A percentile compares a stretch with the other conserved stretches of the same genome.
Conservation (phyloP, 2,888 invertebrate genomes). For the Scaptodrosophila latifasciaeformis region DNA sequence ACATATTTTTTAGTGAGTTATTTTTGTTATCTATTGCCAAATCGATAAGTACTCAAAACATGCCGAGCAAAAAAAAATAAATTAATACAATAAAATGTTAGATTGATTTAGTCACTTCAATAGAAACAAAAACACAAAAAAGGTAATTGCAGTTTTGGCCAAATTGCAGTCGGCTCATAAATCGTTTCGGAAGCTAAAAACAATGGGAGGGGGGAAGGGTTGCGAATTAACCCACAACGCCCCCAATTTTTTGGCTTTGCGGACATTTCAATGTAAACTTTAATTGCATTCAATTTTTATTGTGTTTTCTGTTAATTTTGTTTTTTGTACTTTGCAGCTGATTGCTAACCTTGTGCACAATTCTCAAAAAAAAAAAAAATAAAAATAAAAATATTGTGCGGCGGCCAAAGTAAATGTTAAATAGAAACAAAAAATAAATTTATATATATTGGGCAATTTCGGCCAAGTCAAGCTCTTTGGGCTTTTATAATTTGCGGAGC, state of each 20-base stretch:
- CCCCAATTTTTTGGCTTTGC: conserved; percentile 31
- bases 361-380: conserved; percentile 39
- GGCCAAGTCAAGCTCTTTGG: conserved; percentile 14
- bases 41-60: no score
- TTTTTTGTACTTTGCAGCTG: conserved; percentile 4
- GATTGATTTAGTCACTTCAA: no score
- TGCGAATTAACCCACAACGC: no score
- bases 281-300: conserved; percentile 61
- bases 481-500: background rate
- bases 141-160: background rate
- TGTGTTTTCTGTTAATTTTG: conserved; percentile 16
- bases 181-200: conserved; percentile 25
- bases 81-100: no score
- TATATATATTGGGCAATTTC: conserved; percentile 58
- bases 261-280: conserved; percentile 62
- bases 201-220: no score
- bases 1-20: no score
- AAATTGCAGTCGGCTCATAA: conserved; percentile 63
- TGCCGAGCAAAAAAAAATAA: no score
- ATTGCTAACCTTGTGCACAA: conserved; percentile 68
- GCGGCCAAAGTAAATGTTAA: conserved; percentile 62
- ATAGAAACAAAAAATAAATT: conserved; percentile 23
- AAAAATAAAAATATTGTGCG: conserved; percentile 33
- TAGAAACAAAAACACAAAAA: no score
- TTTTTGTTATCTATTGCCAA: no score